Evolutionary conservation across 2,797 vertebrate genomes (phyloP), one percentile per base, ranked within the genome.

Genomic region (Hippocampus kuda): DNA sequence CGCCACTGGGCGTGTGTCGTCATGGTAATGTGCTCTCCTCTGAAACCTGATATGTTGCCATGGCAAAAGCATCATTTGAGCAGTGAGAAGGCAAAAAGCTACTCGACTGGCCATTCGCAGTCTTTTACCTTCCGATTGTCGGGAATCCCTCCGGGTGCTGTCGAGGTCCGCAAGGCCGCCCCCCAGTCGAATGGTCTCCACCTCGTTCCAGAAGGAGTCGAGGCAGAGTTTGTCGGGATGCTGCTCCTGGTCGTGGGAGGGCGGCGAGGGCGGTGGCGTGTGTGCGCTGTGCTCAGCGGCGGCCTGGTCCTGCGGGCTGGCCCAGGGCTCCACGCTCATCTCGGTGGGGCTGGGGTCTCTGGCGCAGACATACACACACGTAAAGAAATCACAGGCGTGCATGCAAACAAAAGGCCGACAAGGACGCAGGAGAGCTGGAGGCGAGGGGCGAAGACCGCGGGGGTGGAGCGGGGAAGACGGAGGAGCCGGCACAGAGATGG

Each of bases 151-250:
- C 69, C 90, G 79, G 79, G 75, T 79, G 82, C 88, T 71, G 65
- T 93, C 92, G 1, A 90, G 89, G 70, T 93, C 91, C 49, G 90
- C 76, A 4, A 83, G 84, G 76, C 90, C 90, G 68, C 86, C 66
- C 64, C 89, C 92, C 88, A 91, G 92, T 61, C 88, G 91, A 67
- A 94, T 95, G 86, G 81, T 91, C 85, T 95, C 92, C 74, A 94
- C 92, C 86, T 96, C 94, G 72, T 87, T 90, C 95, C 93, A 95
- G 80, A 95, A 95, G 30, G 91, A 92, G 76, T 93, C 93, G 89
- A 94, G 85, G 69, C 93, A 92, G 76, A 92, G 87, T 74, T 86
- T 91, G 82, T 93, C 91, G 0, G 85, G 87, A 46, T 82, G 86
- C 80, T 91, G 88, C 75, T 84, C 81, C 82, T 82, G 85, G 49